A percentile compares a stretch with the other conserved stretches of the same genome.
phyloP scores from a whole-genome alignment of 2,888 invertebrate species.

The Antitype chi region DNA sequence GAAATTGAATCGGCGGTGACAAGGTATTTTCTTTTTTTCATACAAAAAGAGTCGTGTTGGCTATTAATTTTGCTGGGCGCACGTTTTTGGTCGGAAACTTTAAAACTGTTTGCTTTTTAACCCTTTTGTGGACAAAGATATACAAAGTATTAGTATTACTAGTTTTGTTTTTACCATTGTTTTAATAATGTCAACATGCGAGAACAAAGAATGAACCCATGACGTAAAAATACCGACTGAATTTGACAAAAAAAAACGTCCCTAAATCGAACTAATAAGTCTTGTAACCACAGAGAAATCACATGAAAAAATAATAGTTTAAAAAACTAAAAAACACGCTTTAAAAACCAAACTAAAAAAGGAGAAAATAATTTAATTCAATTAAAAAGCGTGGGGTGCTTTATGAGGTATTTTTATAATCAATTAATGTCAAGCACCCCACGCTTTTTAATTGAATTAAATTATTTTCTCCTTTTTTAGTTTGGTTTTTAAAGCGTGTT shows the following conservation, averaged over 20 bases:
- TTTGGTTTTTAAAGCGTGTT: too few species aligned
- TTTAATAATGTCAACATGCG: not conserved
- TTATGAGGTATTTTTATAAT: too few species aligned
- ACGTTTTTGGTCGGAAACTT: slow-evolving; percentile 33
- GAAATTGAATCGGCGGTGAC: slow-evolving; percentile 67
- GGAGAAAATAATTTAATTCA: too few species aligned
- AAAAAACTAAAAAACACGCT: too few species aligned
- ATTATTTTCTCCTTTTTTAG: too few species aligned
- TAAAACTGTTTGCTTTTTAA: slow-evolving; percentile 24
- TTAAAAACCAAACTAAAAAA: too few species aligned
- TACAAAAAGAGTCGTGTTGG: slow-evolving; percentile 32
- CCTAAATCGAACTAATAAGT: too few species aligned
- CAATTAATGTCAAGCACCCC: too few species aligned
- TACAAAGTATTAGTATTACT: not conserved
- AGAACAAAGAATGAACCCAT: not conserved
- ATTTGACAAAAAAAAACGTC: not conserved
- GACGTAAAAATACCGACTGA: not conserved
- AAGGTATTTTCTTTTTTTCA: slow-evolving; percentile 48
- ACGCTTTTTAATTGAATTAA: too few species aligned
- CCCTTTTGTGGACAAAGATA: slow-evolving; percentile 19
- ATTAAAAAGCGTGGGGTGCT: too few species aligned
- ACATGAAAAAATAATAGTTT: too few species aligned
- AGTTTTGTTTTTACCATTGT: not conserved
- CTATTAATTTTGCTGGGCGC: slow-evolving; percentile 46
- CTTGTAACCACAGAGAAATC: too few species aligned